phyloP scores from a whole-genome alignment of 1,140 invertebrate genomes.

The Planococcus citri region DNA sequence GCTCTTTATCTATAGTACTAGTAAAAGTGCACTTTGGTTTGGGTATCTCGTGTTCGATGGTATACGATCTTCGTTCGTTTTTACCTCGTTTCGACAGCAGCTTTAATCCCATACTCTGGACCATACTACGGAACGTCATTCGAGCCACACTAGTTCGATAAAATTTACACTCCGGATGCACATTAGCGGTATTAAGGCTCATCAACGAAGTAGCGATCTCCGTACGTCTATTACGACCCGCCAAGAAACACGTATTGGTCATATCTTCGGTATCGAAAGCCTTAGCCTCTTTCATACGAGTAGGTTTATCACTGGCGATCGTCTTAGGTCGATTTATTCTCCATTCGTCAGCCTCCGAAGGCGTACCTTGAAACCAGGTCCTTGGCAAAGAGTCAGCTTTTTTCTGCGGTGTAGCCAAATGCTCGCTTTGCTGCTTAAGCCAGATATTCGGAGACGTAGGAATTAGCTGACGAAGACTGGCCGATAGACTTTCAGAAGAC shows the following conservation, averaged over 20 bases:
- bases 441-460: constrained; percentile 45
- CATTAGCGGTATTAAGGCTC: constrained; percentile 31
- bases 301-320: constrained; percentile 53
- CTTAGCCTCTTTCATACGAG: constrained; percentile 31
- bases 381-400: constrained; percentile 66
- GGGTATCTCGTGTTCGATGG: neutral
- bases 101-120: constrained; percentile 35
- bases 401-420: constrained; percentile 34
- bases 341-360: constrained; percentile 37
- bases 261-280: constrained; percentile 40
- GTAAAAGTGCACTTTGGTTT: too few species aligned
- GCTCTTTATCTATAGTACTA: neutral
- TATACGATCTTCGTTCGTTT: neutral
- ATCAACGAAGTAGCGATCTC: neutral
- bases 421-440: constrained; percentile 45
- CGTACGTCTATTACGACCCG: neutral
- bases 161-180: constrained; percentile 65
- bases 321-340: constrained; percentile 44
- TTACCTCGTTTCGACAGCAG: constrained; percentile 26
- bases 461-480: constrained; percentile 31
- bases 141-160: constrained; percentile 38
- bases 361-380: constrained; percentile 50
- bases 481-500: constrained; percentile 24
- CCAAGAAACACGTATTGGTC: constrained; percentile 31
- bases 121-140: constrained; percentile 35